A percentile compares a stretch with the other conserved stretches of the same genome.
These are phyloP conservation scores for Peromyscus melanophrys DNA, from an alignment of 2,797 vertebrate species.

Conservation along the genomic window DNA sequence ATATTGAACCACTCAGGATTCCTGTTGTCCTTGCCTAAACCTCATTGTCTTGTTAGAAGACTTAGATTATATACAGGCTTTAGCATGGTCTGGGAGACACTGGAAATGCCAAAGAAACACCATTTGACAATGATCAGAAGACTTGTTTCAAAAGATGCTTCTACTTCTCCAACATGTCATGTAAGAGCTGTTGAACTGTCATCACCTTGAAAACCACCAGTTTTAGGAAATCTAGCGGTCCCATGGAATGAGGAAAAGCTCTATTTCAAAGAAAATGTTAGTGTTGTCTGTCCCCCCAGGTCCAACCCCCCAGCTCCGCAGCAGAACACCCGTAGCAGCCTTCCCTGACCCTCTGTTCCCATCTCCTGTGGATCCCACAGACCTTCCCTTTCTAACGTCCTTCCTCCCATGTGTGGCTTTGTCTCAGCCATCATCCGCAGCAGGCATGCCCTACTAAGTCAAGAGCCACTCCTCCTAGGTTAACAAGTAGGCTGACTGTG, in stretches of 20 bases:
- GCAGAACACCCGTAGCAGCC: not conserved
- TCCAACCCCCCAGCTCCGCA: not conserved
- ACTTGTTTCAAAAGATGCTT: not conserved
- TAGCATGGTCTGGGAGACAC: not conserved
- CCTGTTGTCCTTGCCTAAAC: not conserved
- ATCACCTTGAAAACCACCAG: not conserved
- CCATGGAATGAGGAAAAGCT: not conserved
- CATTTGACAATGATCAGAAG: not conserved
- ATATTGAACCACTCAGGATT: not conserved
- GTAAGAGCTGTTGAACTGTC: not conserved
- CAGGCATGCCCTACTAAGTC: not conserved
- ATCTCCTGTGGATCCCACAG: not conserved
- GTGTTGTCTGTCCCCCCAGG: not conserved
- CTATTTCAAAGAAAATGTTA: constrained; percentile 10
- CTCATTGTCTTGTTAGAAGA: not conserved
- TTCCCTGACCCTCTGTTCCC: not conserved
- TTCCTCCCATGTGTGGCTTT: not conserved
- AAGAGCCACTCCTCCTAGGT: not conserved
- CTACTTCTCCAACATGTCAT: not conserved
- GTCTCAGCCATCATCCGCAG: too few species aligned
- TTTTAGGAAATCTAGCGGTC: not conserved
- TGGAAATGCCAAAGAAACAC: not conserved
- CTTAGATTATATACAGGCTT: not conserved
- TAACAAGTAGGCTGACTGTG: not conserved
- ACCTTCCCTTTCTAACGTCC: not conserved